Base-by-base conservation (phyloP, 2,888 invertebrate species). In the Noctua fimbriata region DNA sequence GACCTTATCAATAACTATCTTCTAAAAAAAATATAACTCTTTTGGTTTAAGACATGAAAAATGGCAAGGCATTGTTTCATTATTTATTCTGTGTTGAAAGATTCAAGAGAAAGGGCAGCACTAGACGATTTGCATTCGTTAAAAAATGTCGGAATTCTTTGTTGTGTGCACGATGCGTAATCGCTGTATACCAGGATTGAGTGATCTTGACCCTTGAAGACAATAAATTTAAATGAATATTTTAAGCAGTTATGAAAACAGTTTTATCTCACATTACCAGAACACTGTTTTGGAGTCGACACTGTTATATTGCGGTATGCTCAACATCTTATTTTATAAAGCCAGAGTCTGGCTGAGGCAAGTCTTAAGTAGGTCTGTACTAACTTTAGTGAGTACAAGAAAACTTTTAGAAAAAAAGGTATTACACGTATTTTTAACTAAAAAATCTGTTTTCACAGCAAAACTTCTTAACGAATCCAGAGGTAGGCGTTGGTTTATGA, bases 71-170 rank as follows among this genome's bases (percentile, higher is more conserved):
- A 93, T 93, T 94, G 93, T 95, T 95, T 95, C 94, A 95, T 95
- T 95, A 93, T 87, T 94, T 94, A 94, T 95, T 95, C 95, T 91
- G 91, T 92, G 93, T 92, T 94, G 94, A 94, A 94, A 95, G 94
- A 94, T 93, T 93, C 94, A 94, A 92, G 94, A 94, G 94, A 94
- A 95, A 95, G 95, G 96, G 96, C 93, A 92, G 91, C 93, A 91
- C 91, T 94, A 94, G 94, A 96, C 95, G 95, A 96, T 96, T 96
- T 97, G 96, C 96, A 96, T 97, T 96, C 95, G 96, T 96, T 96
- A 96, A 96, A 95, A 89, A 96, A 96, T 94, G 96, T 94, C 93
- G 93, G 94, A 92, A 96, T 95, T 94, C 95, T 96, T 96, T 95
- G 94, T 95, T 95, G 94, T 95, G 94, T 94, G 94, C 94, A 93